A percentile compares a stretch with the other conserved stretches of the same genome.
These are phyloP conservation scores for Ennomos quercinarius DNA, from an alignment of 2,888 invertebrate genomes.

Conservation along the genomic window DNA sequence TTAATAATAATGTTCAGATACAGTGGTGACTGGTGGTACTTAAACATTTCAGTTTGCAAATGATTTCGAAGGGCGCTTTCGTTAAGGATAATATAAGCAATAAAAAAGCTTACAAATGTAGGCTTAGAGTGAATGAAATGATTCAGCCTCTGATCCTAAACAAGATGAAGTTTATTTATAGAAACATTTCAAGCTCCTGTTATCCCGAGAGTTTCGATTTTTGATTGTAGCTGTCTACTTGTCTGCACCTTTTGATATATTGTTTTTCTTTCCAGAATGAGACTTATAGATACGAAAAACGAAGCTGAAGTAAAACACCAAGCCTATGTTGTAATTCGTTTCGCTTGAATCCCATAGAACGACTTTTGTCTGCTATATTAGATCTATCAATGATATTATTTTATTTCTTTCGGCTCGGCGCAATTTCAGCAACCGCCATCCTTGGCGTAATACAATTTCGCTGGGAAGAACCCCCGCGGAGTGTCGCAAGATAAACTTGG, in stretches of 20 bases:
- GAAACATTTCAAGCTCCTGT: slow-evolving; percentile 9
- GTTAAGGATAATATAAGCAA: not conserved
- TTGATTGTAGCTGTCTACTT: slow-evolving; percentile 17
- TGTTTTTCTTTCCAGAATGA: slow-evolving; percentile 15
- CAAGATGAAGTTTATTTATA: not conserved
- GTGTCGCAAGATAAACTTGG: slow-evolving; percentile 55
- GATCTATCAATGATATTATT: slow-evolving; percentile 58
- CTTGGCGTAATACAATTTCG: slow-evolving; percentile 65
- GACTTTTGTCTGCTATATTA: slow-evolving; percentile 53
- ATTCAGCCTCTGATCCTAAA: slow-evolving; percentile 8
- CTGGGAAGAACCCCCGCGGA: slow-evolving; percentile 53
- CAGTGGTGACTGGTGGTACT: no score
- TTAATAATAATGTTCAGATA: no score
- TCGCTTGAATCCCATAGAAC: slow-evolving; percentile 42
- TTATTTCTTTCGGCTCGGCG: slow-evolving; percentile 60
- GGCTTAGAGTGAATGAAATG: no score
- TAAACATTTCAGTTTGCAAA: slow-evolving; percentile 6
- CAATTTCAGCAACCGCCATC: slow-evolving; percentile 63
- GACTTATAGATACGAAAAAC: not conserved
- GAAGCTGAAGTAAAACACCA: slow-evolving; percentile 14
- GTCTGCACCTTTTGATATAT: slow-evolving; percentile 13
- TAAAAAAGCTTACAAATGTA: no score
- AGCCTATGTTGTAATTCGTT: slow-evolving; percentile 23
- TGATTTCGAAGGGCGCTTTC: slow-evolving; percentile 3
- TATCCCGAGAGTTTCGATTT: slow-evolving; percentile 10